Evolutionary conservation across 2,888 invertebrate genomes (phyloP).

Genomic region (Noctua pronuba): DNA sequence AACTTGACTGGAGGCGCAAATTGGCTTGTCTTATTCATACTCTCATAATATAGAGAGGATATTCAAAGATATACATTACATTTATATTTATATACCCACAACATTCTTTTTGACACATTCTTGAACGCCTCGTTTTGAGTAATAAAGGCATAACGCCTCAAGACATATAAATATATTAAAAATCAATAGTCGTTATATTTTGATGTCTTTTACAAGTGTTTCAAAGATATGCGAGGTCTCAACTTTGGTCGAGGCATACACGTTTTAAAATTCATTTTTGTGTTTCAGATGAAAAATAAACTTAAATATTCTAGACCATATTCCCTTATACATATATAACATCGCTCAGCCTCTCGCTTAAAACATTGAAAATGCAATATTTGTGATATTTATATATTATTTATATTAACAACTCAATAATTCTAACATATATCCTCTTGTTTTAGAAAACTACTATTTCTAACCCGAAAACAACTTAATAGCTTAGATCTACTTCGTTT

Average conservation of each 20-base stretch:
- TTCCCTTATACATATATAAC: constrained; percentile 47
- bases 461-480: neutral
- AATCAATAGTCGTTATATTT: neutral
- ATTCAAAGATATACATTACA: constrained; percentile 36
- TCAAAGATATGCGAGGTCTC: constrained; percentile 24
- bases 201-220: constrained; percentile 18
- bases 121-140: constrained; percentile 20
- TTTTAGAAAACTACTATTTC: neutral
- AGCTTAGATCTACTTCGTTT: neutral
- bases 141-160: constrained; percentile 1
- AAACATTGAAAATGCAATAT: constrained; percentile 57
- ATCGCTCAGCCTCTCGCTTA: constrained; percentile 40
- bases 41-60: constrained; percentile 5
- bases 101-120: constrained; percentile 11
- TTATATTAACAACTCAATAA: neutral
- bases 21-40: constrained; percentile 5
- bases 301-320: constrained; percentile 55
- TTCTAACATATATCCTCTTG: constrained; percentile 9
- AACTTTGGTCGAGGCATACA: constrained; percentile 46
- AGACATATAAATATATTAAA: neutral
- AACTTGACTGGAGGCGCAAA: neutral
- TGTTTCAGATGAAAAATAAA: constrained; percentile 5
- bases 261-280: neutral
- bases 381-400: constrained; percentile 20
- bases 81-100: neutral